Percentiles rank a stretch among this genome's conserved stretches.
Evolutionary conservation across 2,888 invertebrate genomes (phyloP).

Genomic region (Stenoptilia bipunctidactyla): DNA sequence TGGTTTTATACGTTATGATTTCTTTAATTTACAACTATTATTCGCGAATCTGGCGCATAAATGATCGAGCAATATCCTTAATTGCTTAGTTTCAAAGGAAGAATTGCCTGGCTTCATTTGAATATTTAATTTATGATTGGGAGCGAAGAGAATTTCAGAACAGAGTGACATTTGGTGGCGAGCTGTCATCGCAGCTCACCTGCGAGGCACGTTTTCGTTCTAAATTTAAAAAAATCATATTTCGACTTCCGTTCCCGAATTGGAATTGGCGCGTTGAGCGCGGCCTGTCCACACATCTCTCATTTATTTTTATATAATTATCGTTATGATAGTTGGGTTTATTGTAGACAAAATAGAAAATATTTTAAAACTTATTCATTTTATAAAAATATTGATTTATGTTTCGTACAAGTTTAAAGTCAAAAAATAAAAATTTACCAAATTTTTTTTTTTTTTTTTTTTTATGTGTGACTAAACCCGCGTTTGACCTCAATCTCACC

Average conservation of each 20-base stretch:
- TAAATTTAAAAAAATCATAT: conserved; percentile 67
- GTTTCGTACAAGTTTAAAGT: too few relatives aligned
- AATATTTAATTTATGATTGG: conserved; percentile 37
- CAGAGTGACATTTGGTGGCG: conserved; percentile 23
- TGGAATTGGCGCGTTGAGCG: conserved; percentile 51
- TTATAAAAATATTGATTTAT: too few relatives aligned
- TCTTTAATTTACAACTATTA: conserved; percentile 13
- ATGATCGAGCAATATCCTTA: conserved; percentile 1
- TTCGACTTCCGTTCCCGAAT: conserved; percentile 64
- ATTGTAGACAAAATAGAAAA: background rate
- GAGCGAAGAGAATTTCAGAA: conserved; percentile 32
- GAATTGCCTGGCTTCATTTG: conserved; percentile 6
- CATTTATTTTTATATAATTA: background rate
- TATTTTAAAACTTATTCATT: too few relatives aligned
- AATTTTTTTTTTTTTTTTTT: too few relatives aligned
- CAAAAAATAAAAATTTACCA: too few relatives aligned
- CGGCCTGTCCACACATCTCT: background rate
- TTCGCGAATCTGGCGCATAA: background rate
- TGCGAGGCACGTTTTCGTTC: conserved; percentile 40
- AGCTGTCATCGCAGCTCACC: conserved; percentile 55
- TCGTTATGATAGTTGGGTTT: background rate
- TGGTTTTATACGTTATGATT: background rate
- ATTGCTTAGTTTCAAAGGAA: background rate
- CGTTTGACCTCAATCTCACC: too few relatives aligned
- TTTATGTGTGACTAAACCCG: too few relatives aligned